phyloP scores from a whole-genome alignment of 2,888 invertebrate species.

The Phrixothrix hirtus region DNA sequence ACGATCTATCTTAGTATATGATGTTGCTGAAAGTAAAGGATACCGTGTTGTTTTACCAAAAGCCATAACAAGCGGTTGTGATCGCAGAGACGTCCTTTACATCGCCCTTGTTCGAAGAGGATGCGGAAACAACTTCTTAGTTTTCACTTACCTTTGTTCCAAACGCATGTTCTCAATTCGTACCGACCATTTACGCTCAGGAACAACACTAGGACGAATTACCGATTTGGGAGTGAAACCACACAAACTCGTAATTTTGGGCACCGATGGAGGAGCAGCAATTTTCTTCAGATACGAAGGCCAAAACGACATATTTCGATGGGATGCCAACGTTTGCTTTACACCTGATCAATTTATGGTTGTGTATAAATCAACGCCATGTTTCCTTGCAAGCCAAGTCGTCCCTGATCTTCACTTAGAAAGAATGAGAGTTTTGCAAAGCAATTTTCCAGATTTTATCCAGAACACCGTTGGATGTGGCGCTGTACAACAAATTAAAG shows the following conservation, averaged over 20 bases:
- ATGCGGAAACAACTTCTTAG: constrained; percentile 62
- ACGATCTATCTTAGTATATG: constrained; percentile 69
- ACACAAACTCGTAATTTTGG: constrained; percentile 63
- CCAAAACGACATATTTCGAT: constrained; percentile 62
- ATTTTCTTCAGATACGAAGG: constrained; percentile 65
- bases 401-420: constrained; percentile 62
- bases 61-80: constrained; percentile 58
- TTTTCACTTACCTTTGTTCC: constrained; percentile 68
- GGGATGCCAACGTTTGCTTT: constrained; percentile 60
- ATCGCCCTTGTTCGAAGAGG: constrained; percentile 64
- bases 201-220: constrained; percentile 59
- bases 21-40: constrained; percentile 64
- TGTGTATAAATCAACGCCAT: constrained; percentile 60
- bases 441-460: constrained; percentile 68
- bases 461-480: constrained; percentile 66
- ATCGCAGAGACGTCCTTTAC: constrained; percentile 67
- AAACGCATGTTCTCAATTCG: constrained; percentile 66
- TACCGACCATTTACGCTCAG: constrained; percentile 64
- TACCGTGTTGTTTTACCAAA: constrained; percentile 68
- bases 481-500: constrained; percentile 59
- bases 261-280: constrained; percentile 65
- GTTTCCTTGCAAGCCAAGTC: constrained; percentile 63
- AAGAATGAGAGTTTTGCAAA: constrained; percentile 64
- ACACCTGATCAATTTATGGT: constrained; percentile 56
- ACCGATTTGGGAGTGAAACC: constrained; percentile 63